A percentile compares a stretch with the other conserved stretches of the same genome.
phyloP scores from a whole-genome alignment of 2,888 invertebrate genomes.

The Brachynemurus nebulosus region DNA sequence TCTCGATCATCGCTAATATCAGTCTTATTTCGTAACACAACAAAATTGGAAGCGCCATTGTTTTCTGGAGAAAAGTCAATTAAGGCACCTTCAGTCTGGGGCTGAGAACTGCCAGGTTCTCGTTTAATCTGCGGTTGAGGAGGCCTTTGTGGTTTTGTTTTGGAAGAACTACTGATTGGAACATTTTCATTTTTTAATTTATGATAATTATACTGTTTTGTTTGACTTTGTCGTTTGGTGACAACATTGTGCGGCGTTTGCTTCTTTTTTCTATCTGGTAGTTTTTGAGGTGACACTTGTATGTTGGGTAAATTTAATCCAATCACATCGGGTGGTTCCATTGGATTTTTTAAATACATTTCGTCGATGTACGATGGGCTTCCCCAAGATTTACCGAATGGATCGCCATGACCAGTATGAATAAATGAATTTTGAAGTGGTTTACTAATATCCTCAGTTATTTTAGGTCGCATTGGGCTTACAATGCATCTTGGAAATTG shows the following conservation, averaged over 20 bases:
- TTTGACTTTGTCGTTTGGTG: constrained; percentile 24
- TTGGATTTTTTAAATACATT: constrained; percentile 60
- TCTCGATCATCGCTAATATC: constrained; percentile 17
- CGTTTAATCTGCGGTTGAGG: constrained; percentile 29
- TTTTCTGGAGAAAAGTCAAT: constrained; percentile 59
- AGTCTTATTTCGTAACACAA: constrained; percentile 9
- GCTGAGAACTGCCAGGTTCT: constrained; percentile 16
- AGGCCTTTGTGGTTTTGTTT: constrained; percentile 31
- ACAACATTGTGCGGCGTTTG: constrained; percentile 27
- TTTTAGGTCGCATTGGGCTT: constrained; percentile 53
- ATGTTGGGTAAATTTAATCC: constrained; percentile 31
- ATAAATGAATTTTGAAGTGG: constrained; percentile 71
- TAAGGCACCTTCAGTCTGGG: constrained; percentile 45
- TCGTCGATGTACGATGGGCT: constrained; percentile 66
- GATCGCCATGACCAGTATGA: constrained; percentile 63
- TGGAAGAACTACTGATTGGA: constrained; percentile 17
- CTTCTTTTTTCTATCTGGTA: constrained; percentile 34
- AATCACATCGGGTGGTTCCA: constrained; percentile 52
- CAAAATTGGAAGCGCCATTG: neutral
- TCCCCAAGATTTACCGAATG: constrained; percentile 73
- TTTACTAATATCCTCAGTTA: constrained; percentile 58
- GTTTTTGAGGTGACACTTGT: constrained; percentile 25
- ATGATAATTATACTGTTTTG: constrained; percentile 68
- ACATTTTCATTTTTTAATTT: constrained; percentile 61
- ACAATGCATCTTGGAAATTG: constrained; percentile 70